Evolutionary conservation across 2,797 vertebrate genomes (phyloP), one percentile per base, ranked within the genome.

Genomic region (Telmatherina bonti): DNA sequence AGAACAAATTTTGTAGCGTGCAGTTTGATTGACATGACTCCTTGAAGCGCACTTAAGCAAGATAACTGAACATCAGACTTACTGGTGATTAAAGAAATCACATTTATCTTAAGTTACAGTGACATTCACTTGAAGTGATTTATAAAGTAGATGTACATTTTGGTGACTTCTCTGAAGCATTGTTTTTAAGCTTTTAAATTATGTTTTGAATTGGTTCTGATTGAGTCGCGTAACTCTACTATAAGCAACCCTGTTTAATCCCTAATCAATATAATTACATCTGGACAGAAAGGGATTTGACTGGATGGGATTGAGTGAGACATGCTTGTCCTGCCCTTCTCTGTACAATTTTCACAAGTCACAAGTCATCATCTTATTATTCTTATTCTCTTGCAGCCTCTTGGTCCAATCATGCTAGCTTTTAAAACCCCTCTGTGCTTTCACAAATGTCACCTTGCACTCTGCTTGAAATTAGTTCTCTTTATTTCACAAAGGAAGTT

Each of bases 401-500:
- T 38, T 31, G 45, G 24, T 22, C 2, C 13, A 1, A 59, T 62
- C 54, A 43, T 47, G 31, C 45, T 54, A 27, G 55, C 58, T 72
- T 66, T 57, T 31, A 57, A 72, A 53, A 12, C 54, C 65, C 24
- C 10, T 51, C 8, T 59, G 60, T 8, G 11, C 61, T 64, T 79
- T 55, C 30, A 47, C 26, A 65, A 45, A 9, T 13, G 59, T 11
- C 71, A 5, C 20, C 22, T 26, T 11, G 6, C 64, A 47, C 35
- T 65, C 52, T 51, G 45, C 67, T 45, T 74, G 58, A 79, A 82
- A 84, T 74, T 20, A 85, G 51, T 77, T 13, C 47, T 43, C 81
- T 64, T 38, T 55, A 20, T 72, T 79, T 70, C 72, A 30, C 71
- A 72, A 90, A 76, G 56, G 74, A 87, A 81, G 70, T 70, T 72